Conservation (phyloP, 30 jellyfish, hydroid and myxozoan species). For the Mastigias papua region DNA sequence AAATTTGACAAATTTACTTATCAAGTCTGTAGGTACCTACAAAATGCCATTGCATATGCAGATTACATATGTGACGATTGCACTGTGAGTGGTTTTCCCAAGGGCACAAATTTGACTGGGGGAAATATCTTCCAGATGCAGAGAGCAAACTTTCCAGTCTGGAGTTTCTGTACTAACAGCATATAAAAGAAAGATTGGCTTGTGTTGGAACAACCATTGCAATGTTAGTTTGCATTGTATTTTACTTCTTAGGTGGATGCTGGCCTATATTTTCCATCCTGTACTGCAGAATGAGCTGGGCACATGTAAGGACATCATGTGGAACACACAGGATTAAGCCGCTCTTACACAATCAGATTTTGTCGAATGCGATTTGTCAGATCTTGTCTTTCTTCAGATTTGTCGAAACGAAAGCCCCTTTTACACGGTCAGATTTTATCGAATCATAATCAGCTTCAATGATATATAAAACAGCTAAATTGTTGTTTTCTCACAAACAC, state of each 20-base stretch:
- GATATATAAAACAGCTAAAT: too few relatives aligned
- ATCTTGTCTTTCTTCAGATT: too few relatives aligned
- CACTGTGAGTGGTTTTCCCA: not conserved
- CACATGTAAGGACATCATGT: not conserved
- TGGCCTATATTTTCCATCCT: slow-evolving; percentile 7
- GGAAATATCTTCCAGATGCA: not conserved
- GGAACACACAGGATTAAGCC: slow-evolving; percentile 36
- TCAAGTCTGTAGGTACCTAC: not conserved
- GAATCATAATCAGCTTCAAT: too few relatives aligned
- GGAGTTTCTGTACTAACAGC: not conserved
- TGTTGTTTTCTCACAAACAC: too few relatives aligned
- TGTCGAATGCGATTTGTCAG: too few relatives aligned
- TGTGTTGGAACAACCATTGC: not conserved
- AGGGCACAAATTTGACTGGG: not conserved
- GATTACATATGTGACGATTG: not conserved
- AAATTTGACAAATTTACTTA: not conserved
- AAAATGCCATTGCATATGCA: not conserved
- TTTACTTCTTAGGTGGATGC: slow-evolving; percentile 3
- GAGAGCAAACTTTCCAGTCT: not conserved
- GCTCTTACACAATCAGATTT: too few relatives aligned
- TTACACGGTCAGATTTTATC: too few relatives aligned
- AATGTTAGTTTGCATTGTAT: not conserved
- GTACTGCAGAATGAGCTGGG: slow-evolving; percentile 15
- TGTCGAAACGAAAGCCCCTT: too few relatives aligned
- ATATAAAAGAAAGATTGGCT: not conserved